These are phyloP conservation scores for Corythucha ciliata DNA, from an alignment of 2,888 invertebrate species.

Conservation along the genomic window DNA sequence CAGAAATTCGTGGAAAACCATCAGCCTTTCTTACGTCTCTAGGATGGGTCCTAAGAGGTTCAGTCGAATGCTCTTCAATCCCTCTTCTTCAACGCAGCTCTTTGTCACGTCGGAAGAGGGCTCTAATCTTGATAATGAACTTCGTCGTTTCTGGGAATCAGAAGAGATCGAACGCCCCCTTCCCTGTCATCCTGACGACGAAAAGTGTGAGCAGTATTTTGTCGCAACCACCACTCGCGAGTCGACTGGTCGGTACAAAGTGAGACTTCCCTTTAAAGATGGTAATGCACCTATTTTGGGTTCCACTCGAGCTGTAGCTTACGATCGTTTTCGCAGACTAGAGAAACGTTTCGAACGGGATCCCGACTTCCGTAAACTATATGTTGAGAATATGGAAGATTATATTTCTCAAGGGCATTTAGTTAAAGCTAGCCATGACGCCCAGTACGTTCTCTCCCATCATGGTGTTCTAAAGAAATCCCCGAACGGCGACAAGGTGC, in stretches of 20 bases:
- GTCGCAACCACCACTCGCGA: constrained; percentile 3
- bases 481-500: not conserved
- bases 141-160: no score
- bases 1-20: no score
- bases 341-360: constrained; percentile 10
- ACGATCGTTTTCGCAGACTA: constrained; percentile 3
- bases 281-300: not conserved
- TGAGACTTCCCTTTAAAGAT: constrained; percentile 3
- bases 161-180: no score
- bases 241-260: constrained; percentile 10
- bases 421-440: not conserved
- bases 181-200: no score
- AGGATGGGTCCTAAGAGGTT: no score
- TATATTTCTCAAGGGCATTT: constrained; percentile 17
- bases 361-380: not conserved
- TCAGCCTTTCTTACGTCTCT: no score
- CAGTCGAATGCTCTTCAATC: no score
- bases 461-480: constrained; percentile 19
- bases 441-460: constrained; percentile 19
- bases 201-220: constrained; percentile 16
- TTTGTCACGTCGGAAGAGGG: no score
- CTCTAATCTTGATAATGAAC: no score
- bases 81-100: no score
- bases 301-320: not conserved
- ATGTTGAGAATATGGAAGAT: constrained; percentile 10